Evolutionary conservation across 2,113 vertebrate species (phyloP).

Genomic region (zebrafish (Danio rerio)): GRCz12tu NC_133189.1:42196001-42196500

Average conservation of each 20-base stretch:
- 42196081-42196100: not conserved
- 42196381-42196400: slow-evolving; percentile 48
- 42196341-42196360: slow-evolving; percentile 37
- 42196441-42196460: not conserved
- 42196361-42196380: slow-evolving; percentile 71
- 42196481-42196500: slow-evolving; percentile 10
- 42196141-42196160: not conserved
- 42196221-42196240: slow-evolving; percentile 17
- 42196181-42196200: slow-evolving; percentile 42
- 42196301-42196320: slow-evolving; percentile 69
- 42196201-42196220: not conserved
- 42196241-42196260: slow-evolving; percentile 68
- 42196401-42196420: slow-evolving; percentile 29
- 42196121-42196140: slow-evolving; percentile 4
- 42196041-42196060: slow-evolving; percentile 11
- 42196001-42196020: not conserved
- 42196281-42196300: slow-evolving; percentile 62
- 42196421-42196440: not conserved
- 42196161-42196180: slow-evolving; percentile 38
- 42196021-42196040: not conserved
- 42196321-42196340: slow-evolving; percentile 67
- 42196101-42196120: slow-evolving; percentile 6
- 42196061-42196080: not conserved
- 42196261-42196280: slow-evolving; percentile 55
- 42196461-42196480: not conserved